phyloP scores from a whole-genome alignment of 2,888 invertebrate species.

The Protophormia terraenovae region DNA sequence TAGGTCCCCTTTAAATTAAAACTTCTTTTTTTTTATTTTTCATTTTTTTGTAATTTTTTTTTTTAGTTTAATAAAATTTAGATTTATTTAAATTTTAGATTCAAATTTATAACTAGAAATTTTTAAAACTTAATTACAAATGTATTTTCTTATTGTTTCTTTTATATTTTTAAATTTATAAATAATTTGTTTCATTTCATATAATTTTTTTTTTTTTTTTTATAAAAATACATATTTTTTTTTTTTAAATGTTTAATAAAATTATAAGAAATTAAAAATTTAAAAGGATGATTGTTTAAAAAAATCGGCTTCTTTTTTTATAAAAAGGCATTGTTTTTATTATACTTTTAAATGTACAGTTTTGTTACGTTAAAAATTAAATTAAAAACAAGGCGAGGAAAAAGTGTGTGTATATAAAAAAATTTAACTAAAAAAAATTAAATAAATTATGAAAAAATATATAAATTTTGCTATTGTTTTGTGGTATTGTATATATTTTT shows the following conservation, averaged over 20 bases:
- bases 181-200: slow-evolving; percentile 16
- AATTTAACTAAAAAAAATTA: slow-evolving; percentile 65
- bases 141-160: background rate
- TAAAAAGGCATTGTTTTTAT: slow-evolving; percentile 70
- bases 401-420: slow-evolving; percentile 72
- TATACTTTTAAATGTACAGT: slow-evolving; percentile 66
- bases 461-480: slow-evolving; percentile 65
- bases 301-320: slow-evolving; percentile 46
- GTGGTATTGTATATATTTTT: slow-evolving; percentile 47
- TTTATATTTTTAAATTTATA: background rate
- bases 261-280: slow-evolving; percentile 15
- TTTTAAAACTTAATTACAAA: slow-evolving; percentile 30
- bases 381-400: slow-evolving; percentile 63
- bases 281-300: background rate
- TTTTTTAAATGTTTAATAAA: slow-evolving; percentile 8
- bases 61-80: slow-evolving; percentile 45
- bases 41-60: slow-evolving; percentile 35
- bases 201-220: slow-evolving; percentile 1
- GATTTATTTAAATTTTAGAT: slow-evolving; percentile 53
- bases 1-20: background rate
- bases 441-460: slow-evolving; percentile 61
- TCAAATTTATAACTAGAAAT: slow-evolving; percentile 49
- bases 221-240: background rate
- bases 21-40: slow-evolving; percentile 7
- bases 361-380: slow-evolving; percentile 25